These are phyloP conservation scores for Dolichoris vasculosae DNA, from an alignment of 1,140 invertebrate genomes.

Conservation along the genomic window DNA sequence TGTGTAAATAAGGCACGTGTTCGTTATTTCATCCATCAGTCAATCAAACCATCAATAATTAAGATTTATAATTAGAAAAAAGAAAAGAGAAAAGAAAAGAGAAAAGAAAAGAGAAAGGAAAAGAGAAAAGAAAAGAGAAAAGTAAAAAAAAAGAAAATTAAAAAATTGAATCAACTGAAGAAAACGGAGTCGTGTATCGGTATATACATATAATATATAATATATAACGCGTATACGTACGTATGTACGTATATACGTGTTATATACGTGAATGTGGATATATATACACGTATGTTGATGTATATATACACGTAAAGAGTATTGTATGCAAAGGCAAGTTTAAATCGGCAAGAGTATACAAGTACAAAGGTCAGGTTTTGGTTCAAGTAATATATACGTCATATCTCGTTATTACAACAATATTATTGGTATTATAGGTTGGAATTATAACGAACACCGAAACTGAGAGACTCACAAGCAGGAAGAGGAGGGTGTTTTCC, in stretches of 20 bases:
- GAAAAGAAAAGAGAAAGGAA: neutral
- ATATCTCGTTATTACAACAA: constrained; percentile 69
- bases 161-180: neutral
- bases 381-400: constrained; percentile 55
- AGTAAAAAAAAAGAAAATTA: neutral
- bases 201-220: neutral
- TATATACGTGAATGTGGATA: neutral
- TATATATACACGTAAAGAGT: constrained; percentile 31
- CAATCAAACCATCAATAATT: constrained; percentile 44
- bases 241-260: neutral
- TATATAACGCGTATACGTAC: neutral
- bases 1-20: constrained; percentile 23
- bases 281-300: neutral
- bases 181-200: constrained; percentile 28
- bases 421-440: constrained; percentile 57
- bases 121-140: neutral
- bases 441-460: constrained; percentile 73
- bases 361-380: constrained; percentile 53
- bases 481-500: constrained; percentile 81
- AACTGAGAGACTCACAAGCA: constrained; percentile 82
- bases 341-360: constrained; percentile 55
- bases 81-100: neutral
- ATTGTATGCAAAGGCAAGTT: constrained; percentile 54
- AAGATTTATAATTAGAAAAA: neutral
- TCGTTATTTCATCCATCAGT: constrained; percentile 30